Evolutionary conservation across 2,797 vertebrate species (phyloP).

Genomic region (Mycteria americana): DNA sequence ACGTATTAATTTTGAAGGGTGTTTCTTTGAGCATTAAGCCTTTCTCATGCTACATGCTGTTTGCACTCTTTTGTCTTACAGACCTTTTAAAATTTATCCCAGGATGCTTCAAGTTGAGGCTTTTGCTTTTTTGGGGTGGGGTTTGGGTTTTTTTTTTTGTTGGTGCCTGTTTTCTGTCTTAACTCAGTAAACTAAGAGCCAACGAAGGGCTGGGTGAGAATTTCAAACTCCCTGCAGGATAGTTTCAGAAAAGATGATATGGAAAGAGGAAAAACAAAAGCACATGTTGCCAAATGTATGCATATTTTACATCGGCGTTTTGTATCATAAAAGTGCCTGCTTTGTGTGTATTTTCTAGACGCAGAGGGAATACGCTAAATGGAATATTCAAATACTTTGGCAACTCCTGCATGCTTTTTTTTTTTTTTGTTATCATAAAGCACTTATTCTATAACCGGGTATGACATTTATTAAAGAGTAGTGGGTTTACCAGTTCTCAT

Average conservation of each 20-base stretch:
- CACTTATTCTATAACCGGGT: neutral
- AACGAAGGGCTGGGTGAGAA: neutral
- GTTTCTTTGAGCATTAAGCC: conserved; percentile 36
- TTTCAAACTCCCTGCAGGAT: conserved; percentile 3
- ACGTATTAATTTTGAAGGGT: conserved; percentile 42
- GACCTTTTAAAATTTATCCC: conserved; percentile 30
- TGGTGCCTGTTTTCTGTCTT: neutral
- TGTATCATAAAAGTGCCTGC: neutral
- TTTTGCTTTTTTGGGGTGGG: neutral
- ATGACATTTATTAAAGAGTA: neutral
- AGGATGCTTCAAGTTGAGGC: neutral
- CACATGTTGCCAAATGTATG: neutral
- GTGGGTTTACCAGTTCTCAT: neutral
- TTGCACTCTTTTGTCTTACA: conserved; percentile 41
- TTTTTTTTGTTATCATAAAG: neutral
- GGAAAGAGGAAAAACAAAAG: conserved; percentile 19
- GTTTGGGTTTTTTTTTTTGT: neutral
- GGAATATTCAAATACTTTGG: neutral
- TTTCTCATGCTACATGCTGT: conserved; percentile 32
- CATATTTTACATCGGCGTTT: neutral
- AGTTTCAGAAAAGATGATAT: neutral
- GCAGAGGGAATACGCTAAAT: neutral
- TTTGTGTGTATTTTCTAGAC: neutral
- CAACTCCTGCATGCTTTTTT: neutral
- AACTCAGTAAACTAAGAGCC: neutral